Conservation (phyloP, 2,888 invertebrate genomes). For the Trichogramma dendrolimi region DNA sequence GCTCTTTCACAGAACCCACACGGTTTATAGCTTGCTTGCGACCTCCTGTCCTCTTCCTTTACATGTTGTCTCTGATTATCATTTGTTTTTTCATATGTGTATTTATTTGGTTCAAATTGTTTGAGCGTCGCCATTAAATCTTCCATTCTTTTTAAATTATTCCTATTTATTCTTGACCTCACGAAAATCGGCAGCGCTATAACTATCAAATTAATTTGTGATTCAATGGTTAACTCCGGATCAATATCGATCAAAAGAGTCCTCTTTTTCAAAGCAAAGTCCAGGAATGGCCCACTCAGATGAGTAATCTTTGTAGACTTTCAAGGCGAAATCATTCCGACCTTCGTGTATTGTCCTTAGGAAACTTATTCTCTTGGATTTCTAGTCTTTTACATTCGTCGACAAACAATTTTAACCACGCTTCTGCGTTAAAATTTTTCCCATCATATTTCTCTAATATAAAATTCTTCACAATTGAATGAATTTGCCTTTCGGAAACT, state of each 20-base stretch:
- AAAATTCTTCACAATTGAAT: slow-evolving; percentile 20
- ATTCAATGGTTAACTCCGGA: slow-evolving; percentile 19
- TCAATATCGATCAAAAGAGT: slow-evolving; percentile 27
- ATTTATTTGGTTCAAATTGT: slow-evolving; percentile 11
- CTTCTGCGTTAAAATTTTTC: slow-evolving; percentile 25
- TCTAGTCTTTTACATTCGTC: neutral
- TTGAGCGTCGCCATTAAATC: slow-evolving; percentile 26
- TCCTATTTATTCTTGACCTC: slow-evolving; percentile 22
- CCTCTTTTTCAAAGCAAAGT: slow-evolving; percentile 27
- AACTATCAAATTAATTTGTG: slow-evolving; percentile 26
- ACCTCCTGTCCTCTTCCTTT: too few species aligned
- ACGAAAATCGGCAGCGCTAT: slow-evolving; percentile 25
- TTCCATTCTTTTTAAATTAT: slow-evolving; percentile 21
- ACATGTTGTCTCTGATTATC: too few species aligned
- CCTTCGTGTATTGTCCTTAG: too few species aligned
- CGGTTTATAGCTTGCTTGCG: neutral
- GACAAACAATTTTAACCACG: slow-evolving; percentile 24
- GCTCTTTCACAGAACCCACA: too few species aligned
- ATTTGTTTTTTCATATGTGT: too few species aligned
- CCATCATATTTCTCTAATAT: slow-evolving; percentile 27
- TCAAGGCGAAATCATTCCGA: too few species aligned
- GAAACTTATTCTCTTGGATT: too few species aligned
- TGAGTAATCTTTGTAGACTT: too few species aligned
- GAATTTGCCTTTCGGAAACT: neutral
- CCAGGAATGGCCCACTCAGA: slow-evolving; percentile 21